Percentiles rank a stretch among this genome's conserved stretches.
Conservation (phyloP, 2,113 vertebrate species). For the Candoia aspera region DNA sequence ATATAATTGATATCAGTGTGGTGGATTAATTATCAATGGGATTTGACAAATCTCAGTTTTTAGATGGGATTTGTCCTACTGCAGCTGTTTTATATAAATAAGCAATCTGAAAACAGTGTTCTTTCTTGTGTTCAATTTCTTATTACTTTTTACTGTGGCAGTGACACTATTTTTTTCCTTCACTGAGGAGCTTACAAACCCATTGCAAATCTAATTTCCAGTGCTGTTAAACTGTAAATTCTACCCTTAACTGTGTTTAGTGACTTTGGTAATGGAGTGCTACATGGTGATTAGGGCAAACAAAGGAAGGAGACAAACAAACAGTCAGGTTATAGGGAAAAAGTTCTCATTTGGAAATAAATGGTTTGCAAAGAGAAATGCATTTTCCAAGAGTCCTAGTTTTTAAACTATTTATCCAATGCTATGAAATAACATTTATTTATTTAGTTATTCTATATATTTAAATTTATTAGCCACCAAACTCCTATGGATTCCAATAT, state of each 20-base stretch:
- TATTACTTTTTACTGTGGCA: background rate
- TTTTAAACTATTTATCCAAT: background rate
- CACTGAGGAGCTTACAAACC: background rate
- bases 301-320: background rate
- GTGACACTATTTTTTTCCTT: background rate
- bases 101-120: background rate
- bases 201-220: constrained; percentile 1
- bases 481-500: background rate
- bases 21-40: background rate
- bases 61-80: background rate
- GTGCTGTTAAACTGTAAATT: background rate
- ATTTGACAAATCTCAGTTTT: background rate
- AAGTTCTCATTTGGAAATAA: background rate
- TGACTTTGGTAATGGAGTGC: background rate
- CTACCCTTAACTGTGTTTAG: background rate
- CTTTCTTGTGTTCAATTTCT: background rate
- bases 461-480: background rate
- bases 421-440: background rate
- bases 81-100: background rate
- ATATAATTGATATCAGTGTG: background rate
- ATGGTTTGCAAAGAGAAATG: background rate
- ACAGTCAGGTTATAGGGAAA: background rate
- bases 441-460: background rate
- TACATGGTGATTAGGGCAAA: background rate
- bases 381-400: background rate